Base-by-base conservation (phyloP, 2,888 invertebrate genomes). In the Cryptus armator region DNA sequence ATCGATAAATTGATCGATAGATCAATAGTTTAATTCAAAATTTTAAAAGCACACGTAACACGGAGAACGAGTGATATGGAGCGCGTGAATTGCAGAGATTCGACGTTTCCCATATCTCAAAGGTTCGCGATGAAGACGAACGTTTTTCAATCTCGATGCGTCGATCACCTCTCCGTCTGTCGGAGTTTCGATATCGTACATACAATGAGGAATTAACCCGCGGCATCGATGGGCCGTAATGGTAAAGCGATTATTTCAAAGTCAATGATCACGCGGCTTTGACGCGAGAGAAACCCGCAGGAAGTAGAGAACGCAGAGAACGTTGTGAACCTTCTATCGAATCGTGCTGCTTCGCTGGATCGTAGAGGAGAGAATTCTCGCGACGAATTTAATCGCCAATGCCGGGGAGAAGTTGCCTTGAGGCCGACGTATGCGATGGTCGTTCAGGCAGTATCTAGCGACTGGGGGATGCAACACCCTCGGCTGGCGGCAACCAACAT, bases 291-390 rank as follows among this genome's bases (percentile, higher is more conserved):
- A 19, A 64, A 32, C 12, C n/a, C 67, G 67, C 64, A 53, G 59
- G 44, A 16, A 66, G 43, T 70, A 51, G n/a, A 64, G 68, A 46
- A 53, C 19, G 32, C 68, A 56, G 70, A 66, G 75, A 90, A 88
- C 19, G 89, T 90, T 44, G 48, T 19, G 53, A 89, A 88, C 86
- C 90, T 92, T 91, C 88, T 90, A 92, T 92, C 91, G 91, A 89
- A 91, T 93, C 90, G 91, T 90, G 86, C 90, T 92, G 91, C 91
- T 92, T 89, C 89, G 89, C 83, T 92, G 91, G 64, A 89, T 91
- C 90, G 87, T 89, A 9, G 91, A 91, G 90, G 86, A 87, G 88
- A 88, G 71, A 37, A 79, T 53, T 51, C 80, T 71, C 66, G 76
- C 80, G 64, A 68, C 76, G 72, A 62, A 88, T 88, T 88, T 91